Base-by-base conservation (phyloP, 2,113 vertebrate species). In the Clarias macrocephalus region DNA sequence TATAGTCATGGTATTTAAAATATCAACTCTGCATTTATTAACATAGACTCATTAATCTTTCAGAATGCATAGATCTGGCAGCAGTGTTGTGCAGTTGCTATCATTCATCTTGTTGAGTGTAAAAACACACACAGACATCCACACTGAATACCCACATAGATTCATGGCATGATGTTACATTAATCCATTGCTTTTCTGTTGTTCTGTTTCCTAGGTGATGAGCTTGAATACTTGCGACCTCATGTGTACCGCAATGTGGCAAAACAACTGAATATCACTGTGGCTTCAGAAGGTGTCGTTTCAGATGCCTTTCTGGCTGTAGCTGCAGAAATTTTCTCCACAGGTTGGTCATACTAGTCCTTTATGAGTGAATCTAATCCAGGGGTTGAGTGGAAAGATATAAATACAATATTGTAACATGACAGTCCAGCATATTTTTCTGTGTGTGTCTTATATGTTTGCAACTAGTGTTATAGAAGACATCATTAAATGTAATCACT, bases 161-260 rank as follows among this genome's bases (percentile, higher is more conserved):
- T 25, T 84, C n/a, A 54, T 65, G 57, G 13, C 19, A 30, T 65
- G 42, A 83, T 18, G 70, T 8, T 83, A 21, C 60, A 52, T 42
- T 83, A 83, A 87, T 83, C 54, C 30, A 28, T 25, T 65, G 23
- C 59, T 62, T 84, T 19, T 54, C 11, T 42, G 25, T 23, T 83
- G 91, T 68, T 79, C 77, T 84, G 84, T 85, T 30, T 73, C 12
- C 28, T 91, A 99, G 98, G 98, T 56, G 97, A 99, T 0, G 98
- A 99, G 94, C 92, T 99, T 94, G 98, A 99, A 90, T 96, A 97
- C 92, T 96, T 99, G 19, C 96, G 97, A 11, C 98, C 98, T 84
- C 96, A 96, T 0, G 92, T 99, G 16, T 99, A 99, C 92, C 95
- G 97, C 0, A 99, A 99, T 0, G 95, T 99, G 0, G 97, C 98